Base-by-base conservation (phyloP, 1,140 invertebrate species). In the Reticulitermes speratus region DNA sequence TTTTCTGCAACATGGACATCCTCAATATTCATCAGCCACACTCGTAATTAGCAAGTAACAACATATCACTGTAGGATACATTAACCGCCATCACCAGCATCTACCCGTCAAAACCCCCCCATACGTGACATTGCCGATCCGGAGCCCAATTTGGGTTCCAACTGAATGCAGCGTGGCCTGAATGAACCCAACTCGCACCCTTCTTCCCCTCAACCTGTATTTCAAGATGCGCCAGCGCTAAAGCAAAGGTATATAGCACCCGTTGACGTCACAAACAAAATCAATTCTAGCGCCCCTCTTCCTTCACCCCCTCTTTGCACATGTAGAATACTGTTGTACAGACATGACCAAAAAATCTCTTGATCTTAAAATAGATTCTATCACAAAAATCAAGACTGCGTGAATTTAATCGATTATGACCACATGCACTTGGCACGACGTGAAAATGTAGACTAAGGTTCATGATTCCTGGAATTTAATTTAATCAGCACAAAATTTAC, bases 261-360 rank as follows among this genome's bases (percentile, higher is more conserved):
- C 65, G 65, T 30, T 75, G 65, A 75, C 65, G 65, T 75, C 65
- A 75, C n/a, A n/a, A 75, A 75, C 65, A 75, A 75, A 75, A 75
- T 75, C 65, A 75, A 75, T 75, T 75, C 65, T 75, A 75, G 65
- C n/a, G 16, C 7, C 65, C 65, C 65, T 75, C n/a, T 16, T 14
- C 65, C 65, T 75, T 30, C 25, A 75, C n/a, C 65, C n/a, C 65
- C 59, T 25, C 65, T 30, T n/a, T 75, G 25, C n/a, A 75, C n/a
- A 30, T 75, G 65, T 30, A 75, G 65, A 75, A 75, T 75, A 30
- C 65, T 30, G 25, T 75, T 30, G 65, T 75, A 75, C 25, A 75
- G 65, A 75, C 65, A 75, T 6, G n/a, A 75, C 65, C n/a, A 30
- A 75, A 75, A 75, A 75, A n/a, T 12, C 25, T n/a, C 25, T 75